Evolutionary conservation across 2,888 invertebrate genomes (phyloP), one percentile per base, ranked within the genome.

Genomic region (Gonocerus acuteangulatus): DNA sequence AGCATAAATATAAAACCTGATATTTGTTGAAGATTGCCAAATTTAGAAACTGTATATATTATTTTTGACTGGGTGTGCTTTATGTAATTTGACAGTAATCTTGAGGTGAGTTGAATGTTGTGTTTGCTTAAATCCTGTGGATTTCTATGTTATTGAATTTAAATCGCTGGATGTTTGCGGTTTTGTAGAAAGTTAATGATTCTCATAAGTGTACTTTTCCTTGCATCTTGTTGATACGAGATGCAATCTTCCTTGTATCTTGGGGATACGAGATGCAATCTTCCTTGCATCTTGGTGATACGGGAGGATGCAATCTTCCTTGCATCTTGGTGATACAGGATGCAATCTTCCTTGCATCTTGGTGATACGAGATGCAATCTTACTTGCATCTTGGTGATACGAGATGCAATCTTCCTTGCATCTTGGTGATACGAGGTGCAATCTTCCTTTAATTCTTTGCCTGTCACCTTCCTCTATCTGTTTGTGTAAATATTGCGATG

Each of bases 41-140:
- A 58, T 27, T 44, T 21, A 47, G 39, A 39, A 15, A 9, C 13
- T 4, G n/a, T 39, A n/a, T 39, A 15, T 62, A 59, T 45, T 56
- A 52, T 54, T 62, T 64, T 56, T 59, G 44, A 61, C 59, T 62
- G 64, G 56, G 64, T 64, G 64, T 64, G 56, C 62, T 39, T 39
- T 39, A 9, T 39, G 39, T n/a, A 39, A 15, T 15, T 15, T 13
- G n/a, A 27, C 27, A 27, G 27, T 9, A 27, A 6, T 27, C 27
- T 27, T 27, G 4, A 27, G 4, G 27, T 27, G 27, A 27, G 9
- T 9, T 27, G 27, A 9, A 27, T 27, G 27, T 27, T n/a, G 15
- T 39, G 39, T n/a, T 15, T 4, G 7, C 3, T 39, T 32, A 32
- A 32, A 39, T 39, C 39, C 39, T 39, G 39, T 39, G 39, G 39